These are phyloP conservation scores for Scaptomyza hsui DNA, from an alignment of 1,140 invertebrate genomes.

Conservation along the genomic window DNA sequence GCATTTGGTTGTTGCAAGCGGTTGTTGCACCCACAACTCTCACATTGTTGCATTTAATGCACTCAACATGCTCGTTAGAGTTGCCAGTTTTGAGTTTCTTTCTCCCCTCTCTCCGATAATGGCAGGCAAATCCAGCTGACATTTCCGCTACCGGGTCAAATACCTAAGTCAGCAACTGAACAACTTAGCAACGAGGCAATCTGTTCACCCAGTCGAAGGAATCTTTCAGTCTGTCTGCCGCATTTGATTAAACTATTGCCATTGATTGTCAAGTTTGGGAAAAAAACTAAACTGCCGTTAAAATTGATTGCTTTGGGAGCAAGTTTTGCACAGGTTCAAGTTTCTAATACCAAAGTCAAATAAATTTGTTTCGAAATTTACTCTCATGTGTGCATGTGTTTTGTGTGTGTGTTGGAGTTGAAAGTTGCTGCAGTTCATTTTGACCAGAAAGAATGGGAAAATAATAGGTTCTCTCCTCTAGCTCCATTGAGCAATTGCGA, in stretches of 20 bases:
- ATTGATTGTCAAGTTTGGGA: slow-evolving; percentile 56
- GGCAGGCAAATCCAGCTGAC: slow-evolving; percentile 31
- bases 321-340: slow-evolving; percentile 38
- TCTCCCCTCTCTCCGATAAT: slow-evolving; percentile 13
- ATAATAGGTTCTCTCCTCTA: slow-evolving; percentile 27
- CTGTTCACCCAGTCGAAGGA: neutral
- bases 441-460: slow-evolving; percentile 35
- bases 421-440: slow-evolving; percentile 43
- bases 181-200: neutral
- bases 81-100: slow-evolving; percentile 22
- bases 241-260: slow-evolving; percentile 61
- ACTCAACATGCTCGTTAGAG: slow-evolving; percentile 50
- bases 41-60: slow-evolving; percentile 32
- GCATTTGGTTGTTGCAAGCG: slow-evolving; percentile 26
- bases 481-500: slow-evolving; percentile 43
- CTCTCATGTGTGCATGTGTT: slow-evolving; percentile 29
- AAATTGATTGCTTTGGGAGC: slow-evolving; percentile 53
- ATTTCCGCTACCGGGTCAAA: slow-evolving; percentile 35
- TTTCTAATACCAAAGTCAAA: slow-evolving; percentile 28
- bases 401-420: slow-evolving; percentile 21
- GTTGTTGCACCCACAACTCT: slow-evolving; percentile 33
- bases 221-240: neutral
- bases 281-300: slow-evolving; percentile 56
- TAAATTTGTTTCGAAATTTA: slow-evolving; percentile 54
- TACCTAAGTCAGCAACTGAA: slow-evolving; percentile 5